Evolutionary conservation across 2,888 invertebrate species (phyloP).

Genomic region (Acheta domesticus): DNA sequence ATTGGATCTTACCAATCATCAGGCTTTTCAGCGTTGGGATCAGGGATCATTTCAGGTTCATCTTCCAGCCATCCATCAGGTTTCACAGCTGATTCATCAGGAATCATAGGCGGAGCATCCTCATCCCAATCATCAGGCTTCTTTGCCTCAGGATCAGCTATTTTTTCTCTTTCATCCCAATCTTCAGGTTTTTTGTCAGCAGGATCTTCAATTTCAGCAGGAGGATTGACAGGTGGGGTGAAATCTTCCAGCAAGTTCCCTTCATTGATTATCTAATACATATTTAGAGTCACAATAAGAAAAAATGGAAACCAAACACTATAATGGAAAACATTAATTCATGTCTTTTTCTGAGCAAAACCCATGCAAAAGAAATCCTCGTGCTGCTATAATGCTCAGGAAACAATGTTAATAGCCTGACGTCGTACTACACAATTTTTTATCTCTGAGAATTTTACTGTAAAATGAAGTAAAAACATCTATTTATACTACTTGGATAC

Average conservation of each 20-base stretch:
- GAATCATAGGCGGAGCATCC: slow-evolving; percentile 82
- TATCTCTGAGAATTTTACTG: no score
- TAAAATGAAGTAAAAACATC: no score
- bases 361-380: no score
- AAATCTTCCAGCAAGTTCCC: slow-evolving; percentile 88
- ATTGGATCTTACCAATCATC: slow-evolving; percentile 68
- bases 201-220: slow-evolving; percentile 90
- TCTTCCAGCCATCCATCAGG: slow-evolving; percentile 92
- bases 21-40: slow-evolving; percentile 82
- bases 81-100: slow-evolving; percentile 76
- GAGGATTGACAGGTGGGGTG: slow-evolving; percentile 91
- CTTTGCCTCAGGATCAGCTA: slow-evolving; percentile 79
- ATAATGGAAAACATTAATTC: no score
- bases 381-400: no score
- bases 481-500: no score
- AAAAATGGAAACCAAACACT: no score
- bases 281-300: no score
- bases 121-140: slow-evolving; percentile 99
- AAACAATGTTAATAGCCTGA: no score
- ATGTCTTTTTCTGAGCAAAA: no score
- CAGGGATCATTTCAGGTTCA: slow-evolving; percentile 81
- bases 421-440: no score
- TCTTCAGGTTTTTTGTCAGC: slow-evolving; percentile 75
- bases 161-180: slow-evolving; percentile 95
- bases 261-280: slow-evolving; percentile 62